These are phyloP conservation scores for Orbicella faveolata DNA, from an alignment of 64 coral and sea anemone species.

Conservation along the genomic window DNA sequence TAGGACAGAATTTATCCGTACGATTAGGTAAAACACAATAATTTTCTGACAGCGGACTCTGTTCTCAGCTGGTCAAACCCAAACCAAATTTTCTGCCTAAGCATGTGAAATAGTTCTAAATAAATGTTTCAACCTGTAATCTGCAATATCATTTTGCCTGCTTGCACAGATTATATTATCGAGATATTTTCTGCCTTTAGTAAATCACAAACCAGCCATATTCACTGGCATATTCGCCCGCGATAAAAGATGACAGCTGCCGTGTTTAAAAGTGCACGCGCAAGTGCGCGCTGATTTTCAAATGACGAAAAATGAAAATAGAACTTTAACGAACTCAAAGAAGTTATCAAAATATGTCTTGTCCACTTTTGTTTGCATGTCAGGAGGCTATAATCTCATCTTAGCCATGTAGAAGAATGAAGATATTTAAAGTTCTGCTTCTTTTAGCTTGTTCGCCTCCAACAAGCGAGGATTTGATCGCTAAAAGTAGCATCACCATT, in stretches of 20 bases:
- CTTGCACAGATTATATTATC: too few species aligned
- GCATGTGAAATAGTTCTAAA: too few species aligned
- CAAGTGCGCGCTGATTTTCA: slow-evolving; percentile 7
- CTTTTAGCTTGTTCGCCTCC: background rate
- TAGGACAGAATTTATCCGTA: too few species aligned
- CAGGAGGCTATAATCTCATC: background rate
- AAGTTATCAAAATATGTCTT: background rate
- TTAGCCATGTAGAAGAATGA: background rate
- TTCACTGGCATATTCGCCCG: background rate
- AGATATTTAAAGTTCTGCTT: slow-evolving; percentile 6
- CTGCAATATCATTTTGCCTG: too few species aligned
- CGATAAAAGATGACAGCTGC: slow-evolving; percentile 15
- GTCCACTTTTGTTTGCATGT: background rate
- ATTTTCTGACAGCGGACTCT: too few species aligned
- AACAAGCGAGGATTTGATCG: slow-evolving; percentile 60
- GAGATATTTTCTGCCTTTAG: too few species aligned
- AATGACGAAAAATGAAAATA: background rate
- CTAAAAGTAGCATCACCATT: slow-evolving; percentile 89
- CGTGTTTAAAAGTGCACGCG: background rate
- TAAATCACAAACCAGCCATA: background rate
- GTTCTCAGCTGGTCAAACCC: too few species aligned
- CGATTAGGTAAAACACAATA: too few species aligned
- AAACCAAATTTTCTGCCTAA: too few species aligned
- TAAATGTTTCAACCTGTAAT: too few species aligned
- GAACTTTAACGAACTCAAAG: background rate